Conservation (phyloP, 2,113 vertebrate genomes). For the Indicator maculatus region DNA sequence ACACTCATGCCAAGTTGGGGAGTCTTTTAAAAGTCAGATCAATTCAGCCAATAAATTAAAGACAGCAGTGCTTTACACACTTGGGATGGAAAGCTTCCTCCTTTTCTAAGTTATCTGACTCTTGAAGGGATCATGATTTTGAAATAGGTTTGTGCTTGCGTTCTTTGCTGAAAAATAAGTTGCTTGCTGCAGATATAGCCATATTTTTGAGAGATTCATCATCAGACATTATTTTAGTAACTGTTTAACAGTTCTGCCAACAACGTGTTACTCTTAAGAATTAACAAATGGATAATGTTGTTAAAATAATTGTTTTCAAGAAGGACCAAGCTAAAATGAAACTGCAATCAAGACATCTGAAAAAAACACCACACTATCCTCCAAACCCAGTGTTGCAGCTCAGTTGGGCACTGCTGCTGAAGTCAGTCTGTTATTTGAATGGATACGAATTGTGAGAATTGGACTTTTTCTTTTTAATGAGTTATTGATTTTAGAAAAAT, state of each 20-base stretch:
- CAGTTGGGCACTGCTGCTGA: not conserved
- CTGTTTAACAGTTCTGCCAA: constrained; percentile 13
- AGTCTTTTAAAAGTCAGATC: constrained; percentile 61
- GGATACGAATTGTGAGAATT: constrained; percentile 16
- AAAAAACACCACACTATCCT: not conserved
- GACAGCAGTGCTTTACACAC: constrained; percentile 34
- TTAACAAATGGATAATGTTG: not conserved
- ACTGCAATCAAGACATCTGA: not conserved
- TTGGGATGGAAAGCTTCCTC: constrained; percentile 19
- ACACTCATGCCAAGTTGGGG: not conserved
- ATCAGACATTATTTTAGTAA: constrained; percentile 3
- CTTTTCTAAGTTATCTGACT: constrained; percentile 44
- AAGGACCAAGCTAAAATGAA: not conserved
- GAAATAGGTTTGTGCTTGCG: constrained; percentile 1
- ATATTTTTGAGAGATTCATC: constrained; percentile 1
- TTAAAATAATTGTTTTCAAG: not conserved
- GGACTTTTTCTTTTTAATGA: constrained; percentile 18
- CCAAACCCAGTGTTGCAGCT: not conserved
- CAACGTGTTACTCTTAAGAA: not conserved
- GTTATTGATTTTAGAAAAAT: constrained; percentile 51
- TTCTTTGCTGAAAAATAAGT: constrained; percentile 15
- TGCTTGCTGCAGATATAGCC: not conserved
- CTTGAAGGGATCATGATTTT: constrained; percentile 45
- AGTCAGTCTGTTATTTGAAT: not conserved
- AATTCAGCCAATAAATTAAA: constrained; percentile 70